A percentile compares a stretch with the other conserved stretches of the same genome.
phyloP scores from a whole-genome alignment of 2,113 vertebrate species.

The Oxyruncus cristatus region DNA sequence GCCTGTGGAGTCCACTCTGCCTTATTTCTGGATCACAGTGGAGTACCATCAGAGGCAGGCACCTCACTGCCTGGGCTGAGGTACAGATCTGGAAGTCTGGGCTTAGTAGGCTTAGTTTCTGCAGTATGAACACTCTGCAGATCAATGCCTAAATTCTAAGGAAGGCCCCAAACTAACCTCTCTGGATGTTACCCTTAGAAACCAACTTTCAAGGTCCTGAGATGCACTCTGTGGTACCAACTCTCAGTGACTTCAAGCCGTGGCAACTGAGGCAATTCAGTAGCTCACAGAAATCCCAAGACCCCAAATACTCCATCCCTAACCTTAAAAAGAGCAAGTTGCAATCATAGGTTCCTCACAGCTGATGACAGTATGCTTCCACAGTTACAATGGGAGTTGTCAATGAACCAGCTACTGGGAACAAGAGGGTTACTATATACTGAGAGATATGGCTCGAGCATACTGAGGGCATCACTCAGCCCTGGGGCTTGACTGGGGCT shows the following conservation, averaged over 20 bases:
- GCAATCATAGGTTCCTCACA: constrained; percentile 24
- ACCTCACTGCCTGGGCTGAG: not conserved
- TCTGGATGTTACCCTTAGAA: constrained; percentile 16
- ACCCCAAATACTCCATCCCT: not conserved
- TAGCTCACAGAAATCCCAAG: not conserved
- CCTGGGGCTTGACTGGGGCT: not conserved
- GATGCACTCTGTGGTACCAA: not conserved
- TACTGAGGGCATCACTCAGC: not conserved
- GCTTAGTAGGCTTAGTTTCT: not conserved
- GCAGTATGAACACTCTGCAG: not conserved
- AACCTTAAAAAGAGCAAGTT: not conserved
- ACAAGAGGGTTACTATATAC: not conserved
- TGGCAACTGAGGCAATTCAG: not conserved
- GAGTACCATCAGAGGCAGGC: not conserved
- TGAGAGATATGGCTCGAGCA: not conserved
- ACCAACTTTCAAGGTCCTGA: not conserved
- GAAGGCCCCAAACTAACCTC: not conserved
- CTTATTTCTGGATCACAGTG: not conserved
- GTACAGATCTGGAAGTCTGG: not conserved
- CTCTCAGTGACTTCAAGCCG: not conserved
- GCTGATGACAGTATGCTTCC: not conserved
- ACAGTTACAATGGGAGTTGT: not conserved
- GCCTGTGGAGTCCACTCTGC: not conserved
- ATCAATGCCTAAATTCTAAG: not conserved
- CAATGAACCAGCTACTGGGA: not conserved